Evolutionary conservation across 2,113 vertebrate genomes (phyloP).

Genomic region (Balaeniceps rex): DNA sequence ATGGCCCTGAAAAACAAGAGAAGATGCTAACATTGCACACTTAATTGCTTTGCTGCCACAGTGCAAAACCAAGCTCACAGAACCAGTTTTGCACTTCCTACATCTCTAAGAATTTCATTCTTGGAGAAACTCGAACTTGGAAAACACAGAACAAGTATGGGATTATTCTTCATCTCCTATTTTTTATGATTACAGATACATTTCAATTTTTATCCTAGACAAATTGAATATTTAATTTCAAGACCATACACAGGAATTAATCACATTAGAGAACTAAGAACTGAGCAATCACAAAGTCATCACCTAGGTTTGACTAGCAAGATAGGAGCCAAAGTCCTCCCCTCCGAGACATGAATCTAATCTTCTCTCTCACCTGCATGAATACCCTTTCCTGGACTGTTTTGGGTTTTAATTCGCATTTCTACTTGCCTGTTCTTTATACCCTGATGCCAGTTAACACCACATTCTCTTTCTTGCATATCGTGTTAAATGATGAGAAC

Average conservation of each 20-base stretch:
- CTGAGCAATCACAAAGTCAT: not conserved
- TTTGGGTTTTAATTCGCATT: not conserved
- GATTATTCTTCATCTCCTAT: not conserved
- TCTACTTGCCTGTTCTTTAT: not conserved
- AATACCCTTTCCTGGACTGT: not conserved
- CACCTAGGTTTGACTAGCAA: not conserved
- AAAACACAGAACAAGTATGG: not conserved
- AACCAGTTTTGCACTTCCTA: not conserved
- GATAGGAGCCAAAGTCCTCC: not conserved
- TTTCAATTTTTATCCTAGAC: not conserved
- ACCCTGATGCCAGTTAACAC: not conserved
- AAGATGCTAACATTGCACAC: not conserved
- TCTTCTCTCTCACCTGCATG: not conserved
- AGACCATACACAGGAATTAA: not conserved
- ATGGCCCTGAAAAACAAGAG: conserved; percentile 81
- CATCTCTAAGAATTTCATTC: not conserved
- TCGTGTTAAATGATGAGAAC: not conserved
- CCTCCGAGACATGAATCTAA: not conserved
- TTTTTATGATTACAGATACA: not conserved
- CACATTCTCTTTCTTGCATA: not conserved
- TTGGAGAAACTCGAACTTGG: not conserved
- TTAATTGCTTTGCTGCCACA: not conserved
- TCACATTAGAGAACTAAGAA: not conserved
- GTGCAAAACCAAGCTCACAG: not conserved
- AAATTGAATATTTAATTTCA: not conserved